Percentiles rank a stretch among this genome's conserved stretches.
These are phyloP conservation scores for human (Homo sapiens) DNA, from an alignment of 2,113 vertebrate genomes.

Conservation along the genomic window DNA sequence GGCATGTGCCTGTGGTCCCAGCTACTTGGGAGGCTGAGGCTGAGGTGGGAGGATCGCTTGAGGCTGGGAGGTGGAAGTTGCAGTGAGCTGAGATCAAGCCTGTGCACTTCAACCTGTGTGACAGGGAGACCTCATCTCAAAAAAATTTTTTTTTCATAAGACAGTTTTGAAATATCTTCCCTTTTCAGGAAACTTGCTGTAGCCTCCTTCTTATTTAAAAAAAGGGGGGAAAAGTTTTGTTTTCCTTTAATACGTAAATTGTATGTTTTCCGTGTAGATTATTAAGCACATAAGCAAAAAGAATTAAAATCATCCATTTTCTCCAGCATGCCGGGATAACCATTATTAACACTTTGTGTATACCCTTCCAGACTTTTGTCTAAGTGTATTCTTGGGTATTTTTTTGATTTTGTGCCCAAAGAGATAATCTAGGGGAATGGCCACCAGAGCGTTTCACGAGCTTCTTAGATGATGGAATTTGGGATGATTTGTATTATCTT, in stretches of 20 bases:
- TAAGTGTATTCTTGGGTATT: not conserved
- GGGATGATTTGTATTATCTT: not conserved
- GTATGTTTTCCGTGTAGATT: not conserved
- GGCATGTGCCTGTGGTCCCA: too few relatives aligned
- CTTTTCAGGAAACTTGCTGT: not conserved
- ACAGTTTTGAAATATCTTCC: not conserved
- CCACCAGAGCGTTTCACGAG: not conserved
- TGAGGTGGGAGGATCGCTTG: too few relatives aligned
- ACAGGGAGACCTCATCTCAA: too few relatives aligned
- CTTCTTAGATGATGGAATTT: not conserved
- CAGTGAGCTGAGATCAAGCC: too few relatives aligned
- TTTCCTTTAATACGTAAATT: not conserved
- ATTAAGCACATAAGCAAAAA: not conserved
- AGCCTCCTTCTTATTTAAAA: not conserved
- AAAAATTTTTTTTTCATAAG: too few relatives aligned
- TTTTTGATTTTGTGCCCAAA: not conserved
- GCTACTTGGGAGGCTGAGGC: too few relatives aligned
- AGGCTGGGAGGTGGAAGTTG: too few relatives aligned
- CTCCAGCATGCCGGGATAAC: not conserved
- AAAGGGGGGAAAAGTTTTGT: not conserved
- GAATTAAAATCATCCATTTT: not conserved
- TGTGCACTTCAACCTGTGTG: too few relatives aligned
- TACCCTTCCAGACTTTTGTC: not conserved
- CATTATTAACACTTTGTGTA: not conserved
- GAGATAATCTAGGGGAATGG: not conserved